Evolutionary conservation across 2,888 invertebrate genomes (phyloP).

Genomic region (Epicampocera succincta): DNA sequence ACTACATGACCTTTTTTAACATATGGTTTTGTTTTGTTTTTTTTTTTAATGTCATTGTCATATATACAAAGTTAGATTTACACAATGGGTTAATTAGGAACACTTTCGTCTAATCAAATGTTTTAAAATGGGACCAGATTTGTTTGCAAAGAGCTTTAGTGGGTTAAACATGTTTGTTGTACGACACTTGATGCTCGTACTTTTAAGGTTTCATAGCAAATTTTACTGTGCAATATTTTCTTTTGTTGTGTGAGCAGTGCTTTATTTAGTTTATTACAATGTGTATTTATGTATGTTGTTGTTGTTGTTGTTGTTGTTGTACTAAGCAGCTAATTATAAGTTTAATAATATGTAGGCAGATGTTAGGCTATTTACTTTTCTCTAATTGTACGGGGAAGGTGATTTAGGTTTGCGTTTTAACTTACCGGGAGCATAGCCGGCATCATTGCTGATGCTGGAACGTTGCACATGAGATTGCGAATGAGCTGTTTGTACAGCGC

Average conservation of each 20-base stretch:
- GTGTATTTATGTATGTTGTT: background rate
- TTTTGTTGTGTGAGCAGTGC: conserved; percentile 30
- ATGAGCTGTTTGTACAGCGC: conserved; percentile 81
- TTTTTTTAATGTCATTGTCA: too few relatives aligned
- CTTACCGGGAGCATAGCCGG: conserved; percentile 76
- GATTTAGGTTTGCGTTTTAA: conserved; percentile 9
- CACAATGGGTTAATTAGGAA: conserved; percentile 51
- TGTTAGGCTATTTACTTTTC: background rate
- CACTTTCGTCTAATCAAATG: background rate
- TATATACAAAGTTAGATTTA: conserved; percentile 60
- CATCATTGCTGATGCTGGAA: conserved; percentile 81
- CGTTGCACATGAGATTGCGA: conserved; percentile 81
- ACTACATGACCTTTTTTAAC: conserved; percentile 73
- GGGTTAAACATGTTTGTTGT: background rate
- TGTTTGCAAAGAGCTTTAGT: background rate
- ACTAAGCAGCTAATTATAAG: background rate
- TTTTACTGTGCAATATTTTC: conserved; percentile 57
- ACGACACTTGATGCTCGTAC: conserved; percentile 20
- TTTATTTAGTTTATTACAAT: conserved; percentile 28
- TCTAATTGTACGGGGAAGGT: too few relatives aligned
- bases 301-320: background rate
- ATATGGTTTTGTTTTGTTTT: conserved; percentile 40
- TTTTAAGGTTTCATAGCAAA: conserved; percentile 13
- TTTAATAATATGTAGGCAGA: background rate
- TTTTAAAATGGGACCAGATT: background rate